phyloP scores from a whole-genome alignment of 2,888 invertebrate genomes.

The Agrilus biguttatus region DNA sequence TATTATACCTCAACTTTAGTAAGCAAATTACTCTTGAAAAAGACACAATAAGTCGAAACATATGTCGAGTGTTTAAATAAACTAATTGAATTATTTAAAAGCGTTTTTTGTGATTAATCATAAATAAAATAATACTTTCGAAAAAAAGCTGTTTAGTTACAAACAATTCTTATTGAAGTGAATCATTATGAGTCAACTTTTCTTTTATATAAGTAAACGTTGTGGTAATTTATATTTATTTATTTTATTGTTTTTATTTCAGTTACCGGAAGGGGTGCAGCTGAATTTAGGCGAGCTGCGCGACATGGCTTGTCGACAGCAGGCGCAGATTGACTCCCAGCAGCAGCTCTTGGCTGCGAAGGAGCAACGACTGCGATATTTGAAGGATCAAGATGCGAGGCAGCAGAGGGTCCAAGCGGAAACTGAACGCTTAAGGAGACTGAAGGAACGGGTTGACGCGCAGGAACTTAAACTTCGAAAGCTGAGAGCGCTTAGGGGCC shows the following conservation, averaged over 20 bases:
- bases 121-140: no score
- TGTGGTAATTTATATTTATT: neutral
- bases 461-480: slow-evolving; percentile 89
- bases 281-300: slow-evolving; percentile 90
- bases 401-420: slow-evolving; percentile 68
- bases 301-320: slow-evolving; percentile 95
- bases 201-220: neutral
- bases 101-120: no score
- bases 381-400: slow-evolving; percentile 82
- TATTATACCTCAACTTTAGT: no score
- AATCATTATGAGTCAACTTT: neutral
- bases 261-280: slow-evolving; percentile 86
- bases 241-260: slow-evolving; percentile 27
- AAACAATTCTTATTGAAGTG: no score
- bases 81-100: no score
- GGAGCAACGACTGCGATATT: slow-evolving; percentile 83
- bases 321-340: slow-evolving; percentile 95
- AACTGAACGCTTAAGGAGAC: slow-evolving; percentile 71
- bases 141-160: no score
- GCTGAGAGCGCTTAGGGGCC: slow-evolving; percentile 80
- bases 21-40: no score
- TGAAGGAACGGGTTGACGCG: slow-evolving; percentile 84
- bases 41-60: no score
- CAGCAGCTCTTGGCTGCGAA: slow-evolving; percentile 82
- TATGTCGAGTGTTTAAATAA: no score